phyloP scores from a whole-genome alignment of 2,113 vertebrate genomes.

The Rhinolophus sinicus region DNA sequence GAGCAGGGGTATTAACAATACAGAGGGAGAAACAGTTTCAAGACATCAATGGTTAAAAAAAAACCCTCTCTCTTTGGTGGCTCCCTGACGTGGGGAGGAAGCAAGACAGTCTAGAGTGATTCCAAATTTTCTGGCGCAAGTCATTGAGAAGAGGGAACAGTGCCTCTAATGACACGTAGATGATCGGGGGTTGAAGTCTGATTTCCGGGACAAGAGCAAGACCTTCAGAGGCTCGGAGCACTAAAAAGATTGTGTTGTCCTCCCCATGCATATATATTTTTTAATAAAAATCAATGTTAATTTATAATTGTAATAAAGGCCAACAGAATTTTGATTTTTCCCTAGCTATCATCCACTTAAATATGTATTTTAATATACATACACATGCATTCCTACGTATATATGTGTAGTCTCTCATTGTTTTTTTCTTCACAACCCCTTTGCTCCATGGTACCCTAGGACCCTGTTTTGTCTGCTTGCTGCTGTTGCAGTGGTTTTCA shows the following conservation, averaged over 20 bases:
- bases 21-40: not conserved
- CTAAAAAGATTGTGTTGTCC: not conserved
- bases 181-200: too few species aligned
- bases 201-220: not conserved
- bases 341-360: not conserved
- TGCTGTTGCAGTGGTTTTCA: not conserved
- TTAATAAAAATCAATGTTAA: not conserved
- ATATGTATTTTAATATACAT: not conserved
- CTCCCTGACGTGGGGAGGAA: not conserved
- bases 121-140: not conserved
- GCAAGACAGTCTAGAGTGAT: not conserved
- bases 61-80: not conserved
- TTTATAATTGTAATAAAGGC: not conserved
- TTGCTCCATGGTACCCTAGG: not conserved
- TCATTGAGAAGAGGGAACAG: not conserved
- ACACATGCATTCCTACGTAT: too few species aligned
- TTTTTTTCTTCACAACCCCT: not conserved
- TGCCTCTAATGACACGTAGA: fast-evolving
- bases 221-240: not conserved
- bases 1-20: not conserved
- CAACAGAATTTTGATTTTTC: not conserved
- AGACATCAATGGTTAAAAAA: not conserved
- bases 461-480: not conserved
- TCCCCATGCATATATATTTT: not conserved
- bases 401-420: not conserved